Conservation (phyloP, 2,888 invertebrate genomes). For the Heliconius sara region DNA sequence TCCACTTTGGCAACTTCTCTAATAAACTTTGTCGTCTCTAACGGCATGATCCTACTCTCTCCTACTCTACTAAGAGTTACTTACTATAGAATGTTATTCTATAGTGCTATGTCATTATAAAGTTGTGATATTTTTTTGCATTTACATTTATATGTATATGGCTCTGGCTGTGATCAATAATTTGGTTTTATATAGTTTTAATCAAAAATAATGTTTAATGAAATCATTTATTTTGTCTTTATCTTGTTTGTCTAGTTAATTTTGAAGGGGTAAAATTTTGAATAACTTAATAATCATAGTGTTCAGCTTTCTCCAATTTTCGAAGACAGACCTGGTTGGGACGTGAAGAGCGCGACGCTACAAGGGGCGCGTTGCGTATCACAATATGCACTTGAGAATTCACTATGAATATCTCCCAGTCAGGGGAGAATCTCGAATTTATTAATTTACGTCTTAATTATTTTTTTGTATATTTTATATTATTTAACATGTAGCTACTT, state of each 20-base stretch:
- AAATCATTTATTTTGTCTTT: background rate
- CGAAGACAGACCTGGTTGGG: slow-evolving; percentile 68
- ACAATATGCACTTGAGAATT: slow-evolving; percentile 84
- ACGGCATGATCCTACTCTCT: slow-evolving; percentile 26
- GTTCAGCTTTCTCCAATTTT: slow-evolving; percentile 57
- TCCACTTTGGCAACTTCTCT: slow-evolving; percentile 49
- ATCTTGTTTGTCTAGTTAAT: background rate
- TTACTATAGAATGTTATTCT: no score
- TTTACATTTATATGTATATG: background rate
- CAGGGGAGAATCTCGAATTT: slow-evolving; percentile 63
- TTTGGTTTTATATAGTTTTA: background rate
- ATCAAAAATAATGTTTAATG: background rate
- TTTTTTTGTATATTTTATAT: background rate
- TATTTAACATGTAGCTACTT: background rate
- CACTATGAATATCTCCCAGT: slow-evolving; percentile 74
- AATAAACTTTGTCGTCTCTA: slow-evolving; percentile 44
- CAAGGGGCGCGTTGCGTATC: slow-evolving; percentile 68
- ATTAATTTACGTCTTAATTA: background rate
- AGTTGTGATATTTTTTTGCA: background rate
- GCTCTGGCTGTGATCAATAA: background rate
- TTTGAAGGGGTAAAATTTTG: background rate
- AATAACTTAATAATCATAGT: slow-evolving; percentile 14
- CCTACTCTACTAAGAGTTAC: slow-evolving; percentile 13
- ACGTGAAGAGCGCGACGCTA: slow-evolving; percentile 72
- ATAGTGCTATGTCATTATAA: background rate